Percentiles rank a stretch among this genome's conserved stretches.
Conservation (phyloP, 2,797 vertebrate genomes). For the Epinephelus malabaricus region DNA sequence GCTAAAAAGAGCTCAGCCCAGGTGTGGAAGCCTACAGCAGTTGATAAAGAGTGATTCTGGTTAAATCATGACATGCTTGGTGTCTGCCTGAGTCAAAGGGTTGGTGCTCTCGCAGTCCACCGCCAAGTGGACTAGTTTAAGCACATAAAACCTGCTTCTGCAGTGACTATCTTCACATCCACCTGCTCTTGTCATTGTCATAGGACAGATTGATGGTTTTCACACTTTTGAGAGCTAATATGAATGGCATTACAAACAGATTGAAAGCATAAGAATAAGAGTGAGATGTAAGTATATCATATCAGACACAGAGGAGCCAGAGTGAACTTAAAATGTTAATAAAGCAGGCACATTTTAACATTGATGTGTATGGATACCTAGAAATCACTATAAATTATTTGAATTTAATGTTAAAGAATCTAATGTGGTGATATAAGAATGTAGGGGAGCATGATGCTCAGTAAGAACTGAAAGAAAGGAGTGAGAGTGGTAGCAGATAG, state of each 20-base stretch:
- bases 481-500: constrained; percentile 7
- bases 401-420: constrained; percentile 1
- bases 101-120: constrained; percentile 44
- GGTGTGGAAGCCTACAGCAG: constrained; percentile 95
- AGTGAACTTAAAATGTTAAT: constrained; percentile 37
- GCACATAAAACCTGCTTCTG: constrained; percentile 28
- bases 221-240: constrained; percentile 32
- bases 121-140: constrained; percentile 40
- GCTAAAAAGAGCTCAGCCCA: constrained; percentile 95
- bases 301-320: constrained; percentile 29
- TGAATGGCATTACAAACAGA: constrained; percentile 5
- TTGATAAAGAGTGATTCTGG: constrained; percentile 86
- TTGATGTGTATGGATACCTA: constrained; percentile 14
- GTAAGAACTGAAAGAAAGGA: constrained; percentile 32
- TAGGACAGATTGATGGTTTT: constrained; percentile 36
- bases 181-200: constrained; percentile 13
- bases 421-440: constrained; percentile 47
- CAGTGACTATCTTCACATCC: constrained; percentile 14
- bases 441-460: constrained; percentile 51
- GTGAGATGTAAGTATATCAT: constrained; percentile 47
- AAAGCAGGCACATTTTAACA: constrained; percentile 41
- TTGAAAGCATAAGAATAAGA: constrained; percentile 20
- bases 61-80: constrained; percentile 71
- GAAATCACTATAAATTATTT: neutral
- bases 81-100: constrained; percentile 68